These are phyloP conservation scores for Cheilosia vernalis DNA, from an alignment of 2,888 invertebrate genomes.

Conservation along the genomic window DNA sequence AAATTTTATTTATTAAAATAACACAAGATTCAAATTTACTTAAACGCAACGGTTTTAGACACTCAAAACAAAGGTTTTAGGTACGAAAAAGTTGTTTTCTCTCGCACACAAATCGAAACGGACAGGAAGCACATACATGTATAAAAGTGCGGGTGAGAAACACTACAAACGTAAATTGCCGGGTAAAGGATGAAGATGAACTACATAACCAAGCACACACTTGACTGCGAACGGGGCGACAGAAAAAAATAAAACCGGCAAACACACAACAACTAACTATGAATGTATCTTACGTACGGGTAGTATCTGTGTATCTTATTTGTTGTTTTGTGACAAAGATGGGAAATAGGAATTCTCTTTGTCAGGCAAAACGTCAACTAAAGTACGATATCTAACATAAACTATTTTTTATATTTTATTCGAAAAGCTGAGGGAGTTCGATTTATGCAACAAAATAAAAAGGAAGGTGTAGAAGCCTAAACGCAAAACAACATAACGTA, in stretches of 20 bases:
- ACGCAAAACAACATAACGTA: conserved; percentile 70
- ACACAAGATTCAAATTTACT: conserved; percentile 31
- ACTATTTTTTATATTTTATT: not conserved
- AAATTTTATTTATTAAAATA: conserved; percentile 8
- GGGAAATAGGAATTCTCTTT: conserved; percentile 58
- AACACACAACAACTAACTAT: conserved; percentile 17
- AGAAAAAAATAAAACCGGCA: conserved; percentile 20
- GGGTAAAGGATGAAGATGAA: conserved; percentile 33
- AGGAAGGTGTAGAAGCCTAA: conserved; percentile 44
- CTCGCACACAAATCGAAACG: conserved; percentile 25
- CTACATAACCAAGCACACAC: conserved; percentile 40
- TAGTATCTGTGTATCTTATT: conserved; percentile 39
- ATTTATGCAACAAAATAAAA: conserved; percentile 2
- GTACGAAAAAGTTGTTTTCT: conserved; percentile 24
- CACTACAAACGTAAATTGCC: conserved; percentile 19
- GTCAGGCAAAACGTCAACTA: conserved; percentile 59
- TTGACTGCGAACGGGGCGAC: conserved; percentile 33
- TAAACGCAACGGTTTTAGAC: conserved; percentile 48
- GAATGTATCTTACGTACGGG: conserved; percentile 60
- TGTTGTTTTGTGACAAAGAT: not conserved
- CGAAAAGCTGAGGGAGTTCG: conserved; percentile 3
- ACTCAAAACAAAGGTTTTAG: conserved; percentile 17
- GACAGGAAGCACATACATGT: conserved; percentile 2
- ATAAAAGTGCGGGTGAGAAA: conserved; percentile 53
- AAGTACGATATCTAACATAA: conserved; percentile 1